Conservation (phyloP, 2,888 invertebrate species). For the Trichacis sp. region DNA sequence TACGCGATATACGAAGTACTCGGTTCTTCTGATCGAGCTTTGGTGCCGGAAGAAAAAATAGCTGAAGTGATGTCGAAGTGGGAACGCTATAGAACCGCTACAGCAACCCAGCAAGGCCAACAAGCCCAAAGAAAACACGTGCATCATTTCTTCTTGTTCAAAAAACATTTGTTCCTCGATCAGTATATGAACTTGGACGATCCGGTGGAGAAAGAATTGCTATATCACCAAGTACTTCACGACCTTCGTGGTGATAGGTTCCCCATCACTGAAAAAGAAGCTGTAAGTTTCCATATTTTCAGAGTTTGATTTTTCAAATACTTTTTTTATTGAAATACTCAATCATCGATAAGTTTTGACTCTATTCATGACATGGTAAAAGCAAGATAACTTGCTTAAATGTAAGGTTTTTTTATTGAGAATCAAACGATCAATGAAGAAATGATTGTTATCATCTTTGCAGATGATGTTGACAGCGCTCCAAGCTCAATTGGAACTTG, state of each 20-base stretch:
- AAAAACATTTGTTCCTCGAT: slow-evolving; percentile 87
- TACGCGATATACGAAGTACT: slow-evolving; percentile 94
- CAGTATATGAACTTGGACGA: slow-evolving; percentile 83
- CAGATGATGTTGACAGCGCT: slow-evolving; percentile 94
- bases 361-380: no score
- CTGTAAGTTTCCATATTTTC: no score
- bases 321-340: no score
- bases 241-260: slow-evolving; percentile 91
- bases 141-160: slow-evolving; percentile 80
- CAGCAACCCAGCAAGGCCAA: slow-evolving; percentile 52
- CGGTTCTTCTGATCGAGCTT: slow-evolving; percentile 86
- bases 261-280: slow-evolving; percentile 94
- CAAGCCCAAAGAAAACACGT: slow-evolving; percentile 69
- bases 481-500: slow-evolving; percentile 91
- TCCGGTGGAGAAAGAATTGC: slow-evolving; percentile 91
- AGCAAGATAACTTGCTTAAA: no score
- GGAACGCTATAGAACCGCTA: slow-evolving; percentile 82
- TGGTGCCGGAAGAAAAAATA: slow-evolving; percentile 87
- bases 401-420: no score
- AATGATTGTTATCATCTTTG: no score
- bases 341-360: no score
- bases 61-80: slow-evolving; percentile 96
- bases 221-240: slow-evolving; percentile 94
- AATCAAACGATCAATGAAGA: no score
- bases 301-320: no score